These are phyloP conservation scores for Colaptes auratus DNA, from an alignment of 2,113 vertebrate genomes.

Conservation along the genomic window DNA sequence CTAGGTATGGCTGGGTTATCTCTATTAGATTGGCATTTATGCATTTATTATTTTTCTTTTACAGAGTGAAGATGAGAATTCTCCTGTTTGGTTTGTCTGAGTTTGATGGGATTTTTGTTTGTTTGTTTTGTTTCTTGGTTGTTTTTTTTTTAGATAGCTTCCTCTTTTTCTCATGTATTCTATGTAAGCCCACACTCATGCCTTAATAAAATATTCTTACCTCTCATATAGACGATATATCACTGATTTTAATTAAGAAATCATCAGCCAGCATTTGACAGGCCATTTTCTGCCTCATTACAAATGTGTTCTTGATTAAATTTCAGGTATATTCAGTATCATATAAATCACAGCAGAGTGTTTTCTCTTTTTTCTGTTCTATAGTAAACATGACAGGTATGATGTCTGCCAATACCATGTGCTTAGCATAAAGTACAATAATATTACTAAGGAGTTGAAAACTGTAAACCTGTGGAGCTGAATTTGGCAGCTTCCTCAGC, in stretches of 20 bases:
- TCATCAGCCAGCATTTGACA: constrained; percentile 61
- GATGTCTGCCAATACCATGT: background rate
- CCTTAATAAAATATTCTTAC: constrained; percentile 22
- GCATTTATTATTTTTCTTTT: background rate
- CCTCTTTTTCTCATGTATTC: background rate
- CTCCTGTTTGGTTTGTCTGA: background rate
- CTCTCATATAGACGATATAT: constrained; percentile 33
- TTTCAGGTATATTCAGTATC: constrained; percentile 44
- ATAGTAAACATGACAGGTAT: background rate
- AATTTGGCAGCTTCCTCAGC: background rate
- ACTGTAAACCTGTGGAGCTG: background rate
- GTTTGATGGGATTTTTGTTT: background rate
- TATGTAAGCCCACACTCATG: background rate
- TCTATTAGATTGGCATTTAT: background rate
- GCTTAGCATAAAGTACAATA: constrained; percentile 5
- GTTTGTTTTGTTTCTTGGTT: too few species aligned
- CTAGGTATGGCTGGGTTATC: background rate
- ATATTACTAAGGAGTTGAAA: background rate
- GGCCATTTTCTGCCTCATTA: constrained; percentile 50
- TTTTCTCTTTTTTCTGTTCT: background rate
- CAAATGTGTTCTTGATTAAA: constrained; percentile 65
- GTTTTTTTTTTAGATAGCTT: too few species aligned
- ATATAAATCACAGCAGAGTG: constrained; percentile 38
- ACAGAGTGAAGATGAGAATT: background rate
- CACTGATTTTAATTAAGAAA: constrained; percentile 63